Evolutionary conservation across 2,888 invertebrate genomes (phyloP), one percentile per base, ranked within the genome.

Genomic region (Phortica okadai): DNA sequence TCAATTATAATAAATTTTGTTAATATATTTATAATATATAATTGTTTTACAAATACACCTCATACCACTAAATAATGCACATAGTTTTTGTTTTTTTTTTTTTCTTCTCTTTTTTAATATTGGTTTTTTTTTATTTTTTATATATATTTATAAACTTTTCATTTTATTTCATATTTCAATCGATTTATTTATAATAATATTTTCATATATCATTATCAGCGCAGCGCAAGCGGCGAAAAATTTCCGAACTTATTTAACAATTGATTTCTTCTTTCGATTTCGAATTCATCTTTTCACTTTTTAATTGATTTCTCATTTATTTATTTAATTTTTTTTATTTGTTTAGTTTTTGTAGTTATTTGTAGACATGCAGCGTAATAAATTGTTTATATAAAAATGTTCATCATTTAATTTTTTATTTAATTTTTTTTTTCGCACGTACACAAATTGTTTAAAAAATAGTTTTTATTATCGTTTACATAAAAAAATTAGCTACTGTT

Each of bases 21-120:
- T 76, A 64, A 69, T 62, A 76, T 76, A 74, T 76, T 64, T 78
- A 62, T 79, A 74, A 80, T 77, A 78, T 81, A 69, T 80, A 75
- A 75, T 76, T 76, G 76, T 76, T 76, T 75, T 76, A 76, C 76
- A 72, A 73, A 75, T 73, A 76, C 76, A 76, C 76, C 83, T 80
- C 83, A 84, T 82, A 84, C 83, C 83, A 81, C 82, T 84, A 84
- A 84, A 84, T 84, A 84, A 84, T 84, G 84, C 84, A 84, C 84
- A 84, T 84, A 83, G 83, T 83, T 84, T 83, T 81, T 78, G 78
- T 81, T 82, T 77, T 80, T 80, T 77, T 80, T 80, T 83, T 81
- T 78, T 80, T 80, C 78, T 75, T 82, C 77, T 74, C 69, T 74
- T 74, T 64, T 75, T 78, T 78, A 59, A 72, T 75, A 77, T 42